Percentiles rank a stretch among this genome's conserved stretches.
Conservation (phyloP, 2,113 vertebrate genomes). For the Delphinapterus leucas region DNA sequence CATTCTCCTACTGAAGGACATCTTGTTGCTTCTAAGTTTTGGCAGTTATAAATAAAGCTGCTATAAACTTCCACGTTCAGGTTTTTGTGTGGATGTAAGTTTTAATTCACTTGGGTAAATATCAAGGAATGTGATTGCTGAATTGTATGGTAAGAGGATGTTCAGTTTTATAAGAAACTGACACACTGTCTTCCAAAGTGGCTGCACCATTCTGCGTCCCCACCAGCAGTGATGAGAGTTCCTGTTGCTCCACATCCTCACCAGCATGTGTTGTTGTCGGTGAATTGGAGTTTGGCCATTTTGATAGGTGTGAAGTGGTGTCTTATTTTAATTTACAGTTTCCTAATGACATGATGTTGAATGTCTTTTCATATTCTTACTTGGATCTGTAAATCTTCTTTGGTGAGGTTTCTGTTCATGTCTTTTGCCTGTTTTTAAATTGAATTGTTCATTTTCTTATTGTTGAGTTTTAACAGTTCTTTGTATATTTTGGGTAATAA, state of each 20-base stretch:
- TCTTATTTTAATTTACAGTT: neutral
- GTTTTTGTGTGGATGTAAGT: neutral
- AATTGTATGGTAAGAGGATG: neutral
- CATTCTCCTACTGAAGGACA: neutral
- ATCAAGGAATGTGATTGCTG: neutral
- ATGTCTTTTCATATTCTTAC: neutral
- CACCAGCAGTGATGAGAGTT: neutral
- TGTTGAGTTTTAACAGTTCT: neutral
- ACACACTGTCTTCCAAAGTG: neutral
- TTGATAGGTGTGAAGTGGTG: neutral
- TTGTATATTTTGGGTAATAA: too few relatives aligned
- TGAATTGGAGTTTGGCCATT: neutral
- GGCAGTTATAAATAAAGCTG: neutral
- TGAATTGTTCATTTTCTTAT: neutral
- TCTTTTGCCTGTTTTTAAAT: neutral
- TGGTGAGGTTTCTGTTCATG: neutral
- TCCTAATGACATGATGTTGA: neutral
- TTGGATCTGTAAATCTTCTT: neutral
- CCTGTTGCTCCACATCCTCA: neutral
- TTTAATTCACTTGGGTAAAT: neutral
- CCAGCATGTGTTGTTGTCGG: neutral
- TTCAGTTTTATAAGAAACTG: neutral
- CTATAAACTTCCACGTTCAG: neutral
- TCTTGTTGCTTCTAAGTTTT: neutral
- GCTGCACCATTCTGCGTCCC: neutral